phyloP scores from a whole-genome alignment of 2,113 vertebrate species.

The Chloropsis hardwickii region DNA sequence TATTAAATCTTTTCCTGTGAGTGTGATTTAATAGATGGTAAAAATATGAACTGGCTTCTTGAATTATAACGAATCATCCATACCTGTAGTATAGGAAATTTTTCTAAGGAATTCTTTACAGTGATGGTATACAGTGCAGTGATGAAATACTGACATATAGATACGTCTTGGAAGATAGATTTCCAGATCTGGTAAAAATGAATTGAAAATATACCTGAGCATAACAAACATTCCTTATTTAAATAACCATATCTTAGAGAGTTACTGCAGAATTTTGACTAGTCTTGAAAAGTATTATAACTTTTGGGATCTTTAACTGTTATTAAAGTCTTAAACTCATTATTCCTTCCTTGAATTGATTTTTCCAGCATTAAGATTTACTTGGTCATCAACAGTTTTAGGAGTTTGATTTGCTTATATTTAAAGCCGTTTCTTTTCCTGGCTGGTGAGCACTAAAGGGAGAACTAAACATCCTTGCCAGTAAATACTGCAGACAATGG shows the following conservation, averaged over 20 bases:
- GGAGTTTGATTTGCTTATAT: not conserved
- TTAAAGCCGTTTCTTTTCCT: not conserved
- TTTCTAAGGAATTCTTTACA: not conserved
- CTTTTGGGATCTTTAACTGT: not conserved
- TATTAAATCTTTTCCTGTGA: not conserved
- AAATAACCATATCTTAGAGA: not conserved
- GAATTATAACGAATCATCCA: not conserved
- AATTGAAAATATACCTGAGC: not conserved
- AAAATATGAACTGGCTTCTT: not conserved
- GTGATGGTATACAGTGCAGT: not conserved
- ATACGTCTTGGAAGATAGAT: not conserved
- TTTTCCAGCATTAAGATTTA: not conserved
- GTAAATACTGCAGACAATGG: not conserved
- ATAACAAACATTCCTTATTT: not conserved
- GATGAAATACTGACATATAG: not conserved
- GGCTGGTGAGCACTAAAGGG: not conserved
- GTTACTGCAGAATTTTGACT: not conserved
- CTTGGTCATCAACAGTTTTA: not conserved
- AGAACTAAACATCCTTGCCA: not conserved
- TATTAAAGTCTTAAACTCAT: not conserved
- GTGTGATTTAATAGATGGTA: not conserved
- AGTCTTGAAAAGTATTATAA: not conserved
- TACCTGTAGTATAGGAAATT: not conserved
- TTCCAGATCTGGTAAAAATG: not conserved
- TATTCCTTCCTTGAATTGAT: not conserved